These are phyloP conservation scores for Ophonus ardosiacus DNA, from an alignment of 2,888 invertebrate genomes.

Conservation along the genomic window DNA sequence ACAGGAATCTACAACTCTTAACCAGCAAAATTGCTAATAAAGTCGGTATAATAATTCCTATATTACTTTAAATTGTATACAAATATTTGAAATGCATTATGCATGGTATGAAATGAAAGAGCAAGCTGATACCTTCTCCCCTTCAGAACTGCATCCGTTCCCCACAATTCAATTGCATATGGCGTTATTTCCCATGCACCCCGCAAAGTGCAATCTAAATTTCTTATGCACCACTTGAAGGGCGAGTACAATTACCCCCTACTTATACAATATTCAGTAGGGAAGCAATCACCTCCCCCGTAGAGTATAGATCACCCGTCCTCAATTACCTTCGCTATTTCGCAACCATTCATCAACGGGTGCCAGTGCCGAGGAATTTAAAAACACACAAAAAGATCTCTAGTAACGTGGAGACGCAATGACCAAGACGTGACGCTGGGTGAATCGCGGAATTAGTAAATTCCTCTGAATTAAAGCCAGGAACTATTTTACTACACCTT, in stretches of 20 bases:
- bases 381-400: slow-evolving; percentile 65
- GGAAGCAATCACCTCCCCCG: slow-evolving; percentile 7
- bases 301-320: slow-evolving; percentile 21
- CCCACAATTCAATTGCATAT: background rate
- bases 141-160: background rate
- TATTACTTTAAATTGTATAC: background rate
- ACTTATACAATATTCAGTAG: slow-evolving; percentile 1
- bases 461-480: slow-evolving; percentile 25
- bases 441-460: slow-evolving; percentile 49
- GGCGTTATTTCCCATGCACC: background rate
- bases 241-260: background rate
- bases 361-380: slow-evolving; percentile 65
- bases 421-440: slow-evolving; percentile 61
- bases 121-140: background rate
- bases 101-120: background rate
- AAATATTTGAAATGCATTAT: background rate
- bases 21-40: background rate
- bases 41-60: background rate
- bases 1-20: background rate
- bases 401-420: slow-evolving; percentile 52
- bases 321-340: slow-evolving; percentile 67
- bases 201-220: background rate
- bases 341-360: slow-evolving; percentile 65
- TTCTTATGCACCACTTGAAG: background rate
- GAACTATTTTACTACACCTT: slow-evolving; percentile 37